Percentiles rank a stretch among this genome's conserved stretches.
Evolutionary conservation across 2,113 vertebrate species (phyloP).

Genomic region (Tupaia chinensis): DNA sequence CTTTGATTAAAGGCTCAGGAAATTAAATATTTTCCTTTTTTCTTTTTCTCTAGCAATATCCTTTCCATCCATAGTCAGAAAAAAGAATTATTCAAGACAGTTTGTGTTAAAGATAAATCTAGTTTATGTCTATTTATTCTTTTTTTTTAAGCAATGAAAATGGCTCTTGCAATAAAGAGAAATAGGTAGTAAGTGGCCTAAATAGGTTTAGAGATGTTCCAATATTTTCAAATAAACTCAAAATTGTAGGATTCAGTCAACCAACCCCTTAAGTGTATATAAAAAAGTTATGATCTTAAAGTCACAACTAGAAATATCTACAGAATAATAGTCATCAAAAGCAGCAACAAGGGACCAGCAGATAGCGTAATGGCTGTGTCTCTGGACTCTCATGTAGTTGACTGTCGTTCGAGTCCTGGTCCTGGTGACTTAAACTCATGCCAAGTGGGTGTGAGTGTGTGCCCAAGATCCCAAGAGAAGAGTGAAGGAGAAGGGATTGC

Average conservation of each 20-base stretch:
- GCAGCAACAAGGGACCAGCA: neutral
- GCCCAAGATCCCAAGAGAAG: too few species aligned
- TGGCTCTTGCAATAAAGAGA: neutral
- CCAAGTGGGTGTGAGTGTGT: too few species aligned
- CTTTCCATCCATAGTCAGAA: neutral
- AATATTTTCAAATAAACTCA: constrained; percentile 18
- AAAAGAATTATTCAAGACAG: neutral
- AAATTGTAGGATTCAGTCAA: neutral
- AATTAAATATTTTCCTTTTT: neutral
- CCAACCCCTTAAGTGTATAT: neutral
- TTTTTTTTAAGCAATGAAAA: neutral
- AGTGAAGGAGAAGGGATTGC: too few species aligned
- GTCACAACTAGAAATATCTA: neutral
- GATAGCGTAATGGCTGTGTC: too few species aligned
- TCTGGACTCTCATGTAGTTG: too few species aligned
- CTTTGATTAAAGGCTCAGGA: neutral
- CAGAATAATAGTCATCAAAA: neutral
- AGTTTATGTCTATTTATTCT: constrained; percentile 16
- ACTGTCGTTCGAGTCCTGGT: too few species aligned
- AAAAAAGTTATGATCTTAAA: neutral
- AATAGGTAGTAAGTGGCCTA: neutral
- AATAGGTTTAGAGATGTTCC: neutral
- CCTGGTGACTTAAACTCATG: too few species aligned
- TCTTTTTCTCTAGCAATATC: neutral
- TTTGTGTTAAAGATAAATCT: neutral